Evolutionary conservation across 2,888 invertebrate genomes (phyloP), one percentile per base, ranked within the genome.

Genomic region (Ptychoptera albimana): DNA sequence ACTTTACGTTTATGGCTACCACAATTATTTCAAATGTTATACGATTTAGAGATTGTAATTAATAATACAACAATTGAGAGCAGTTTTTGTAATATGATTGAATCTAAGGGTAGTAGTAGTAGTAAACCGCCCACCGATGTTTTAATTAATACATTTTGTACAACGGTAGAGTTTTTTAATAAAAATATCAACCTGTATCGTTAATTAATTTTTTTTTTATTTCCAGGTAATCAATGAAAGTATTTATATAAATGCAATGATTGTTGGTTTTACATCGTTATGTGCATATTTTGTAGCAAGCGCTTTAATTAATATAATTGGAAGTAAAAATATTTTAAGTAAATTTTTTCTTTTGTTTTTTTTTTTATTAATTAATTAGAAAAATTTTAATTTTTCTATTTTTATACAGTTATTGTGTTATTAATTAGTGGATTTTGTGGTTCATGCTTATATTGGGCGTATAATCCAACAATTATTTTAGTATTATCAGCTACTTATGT

Each of bases 1-100:
- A 85, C 87, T 0, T 67, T 89, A 35, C 78, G 87, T 12, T 70
- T 89, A 31, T 91, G 89, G 88, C 72, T 88, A 51, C 89, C 89
- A 0, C 86, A 88, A 58, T 68, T 91, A 13, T 87, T 88, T 51
- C 76, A 82, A 44, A 79, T 82, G 59, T 77, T 81, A 38, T 67
- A 68, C 14, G 65, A 67, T 39, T 72, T 62, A 51, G 66, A 69
- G 46, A 57, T 59, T 11, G 56, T 60, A 12, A 54, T 61, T 44
- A 55, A 54, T 1, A 45, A 31, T 11, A 48, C 50, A 2, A 45
- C 50, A 16, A 45, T 37, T 23, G 23, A 23, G 23, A 23, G 23
- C 23, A 23, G 23, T 23, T 23, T 23, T 23, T 23, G 23, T 23
- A 23, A 23, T 23, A 23, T 65, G 41, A 50, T 65, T 10, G 57